Evolutionary conservation across 1,140 invertebrate species (phyloP), one percentile per base, ranked within the genome.

Genomic region (Lithobius niger): DNA sequence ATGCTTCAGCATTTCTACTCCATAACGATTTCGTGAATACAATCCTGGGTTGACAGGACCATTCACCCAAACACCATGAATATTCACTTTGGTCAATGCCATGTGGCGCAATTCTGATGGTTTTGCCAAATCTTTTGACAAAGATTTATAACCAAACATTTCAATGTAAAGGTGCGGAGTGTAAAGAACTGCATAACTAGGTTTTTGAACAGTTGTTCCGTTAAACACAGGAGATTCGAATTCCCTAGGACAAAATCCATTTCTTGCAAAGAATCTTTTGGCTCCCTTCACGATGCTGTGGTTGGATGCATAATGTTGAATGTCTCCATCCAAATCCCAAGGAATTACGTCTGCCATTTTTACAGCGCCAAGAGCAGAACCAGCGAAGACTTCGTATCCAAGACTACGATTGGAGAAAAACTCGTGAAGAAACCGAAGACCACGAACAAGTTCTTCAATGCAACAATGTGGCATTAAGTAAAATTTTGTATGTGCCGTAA

Each of bases 281-380:
- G 53, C 55, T n/a, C n/a, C n/a, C n/a, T n/a, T n/a, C n/a, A n/a
- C n/a, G n/a, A n/a, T n/a, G n/a, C n/a, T n/a, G n/a, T 43, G 60
- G 60, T 27, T 43, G n/a, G n/a, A 26, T 3, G 59, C 44, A 1
- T 57, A 47, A 57, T 60, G 61, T 16, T 55, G 56, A 0, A 66
- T 22, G 49, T 68, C 65, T 3, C 56, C 64, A 53, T 68, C 67
- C 10, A 58, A 45, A 50, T 65, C 65, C 66, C 66, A 68, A 24
- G 67, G 66, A 21, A 67, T 49, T 18, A 62, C 52, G 42, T 61
- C 61, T 22, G 10, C 4, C 10, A 67, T 58, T 57, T 67, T 68
- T 3, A 69, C 65, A 3, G 65, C 66, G 10, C 64, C 66, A 1
- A 68, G 55, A 1, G 65, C 49, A 6, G 66, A 62, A 2, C 62